phyloP scores from a whole-genome alignment of 37 sponge, comb jelly and placozoan genomes.

The Chondrosia reniformis region DNA sequence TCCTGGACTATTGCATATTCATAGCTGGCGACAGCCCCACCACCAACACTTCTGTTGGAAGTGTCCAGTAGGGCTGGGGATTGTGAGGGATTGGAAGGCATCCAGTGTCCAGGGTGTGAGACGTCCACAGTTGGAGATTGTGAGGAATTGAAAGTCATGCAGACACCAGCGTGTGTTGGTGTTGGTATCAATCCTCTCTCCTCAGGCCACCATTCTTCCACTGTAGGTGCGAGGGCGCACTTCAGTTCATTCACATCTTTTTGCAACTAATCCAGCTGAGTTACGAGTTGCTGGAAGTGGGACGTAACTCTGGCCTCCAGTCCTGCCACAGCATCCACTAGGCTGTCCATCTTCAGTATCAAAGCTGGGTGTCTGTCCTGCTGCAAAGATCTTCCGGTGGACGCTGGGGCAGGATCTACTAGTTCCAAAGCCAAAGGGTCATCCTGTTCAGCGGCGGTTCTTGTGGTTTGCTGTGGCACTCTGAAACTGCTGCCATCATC shows the following conservation, averaged over 20 bases:
- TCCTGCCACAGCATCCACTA: background rate
- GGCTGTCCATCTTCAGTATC: background rate
- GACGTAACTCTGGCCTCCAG: background rate
- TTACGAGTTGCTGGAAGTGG: background rate
- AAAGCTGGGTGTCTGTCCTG: background rate
- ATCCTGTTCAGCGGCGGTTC: background rate
- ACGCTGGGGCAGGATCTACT: background rate
- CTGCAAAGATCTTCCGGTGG: background rate
- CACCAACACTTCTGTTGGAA: too few relatives aligned
- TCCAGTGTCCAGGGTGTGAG: background rate
- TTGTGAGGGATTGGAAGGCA: background rate
- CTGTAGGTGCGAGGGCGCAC: too few relatives aligned
- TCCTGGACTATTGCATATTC: background rate
- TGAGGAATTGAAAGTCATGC: background rate
- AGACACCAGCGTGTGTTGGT: background rate
- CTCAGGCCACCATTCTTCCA: background rate
- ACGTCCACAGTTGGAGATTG: background rate
- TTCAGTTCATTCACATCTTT: too few relatives aligned
- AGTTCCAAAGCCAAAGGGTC: background rate
- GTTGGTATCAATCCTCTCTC: background rate
- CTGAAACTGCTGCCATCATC: background rate
- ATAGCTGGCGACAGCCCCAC: constrained; percentile 1
- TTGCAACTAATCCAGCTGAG: too few relatives aligned
- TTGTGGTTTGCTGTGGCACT: background rate
- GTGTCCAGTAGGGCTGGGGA: too few relatives aligned